These are phyloP conservation scores for Andrena camellia DNA, from an alignment of 2,888 invertebrate species.

Conservation along the genomic window DNA sequence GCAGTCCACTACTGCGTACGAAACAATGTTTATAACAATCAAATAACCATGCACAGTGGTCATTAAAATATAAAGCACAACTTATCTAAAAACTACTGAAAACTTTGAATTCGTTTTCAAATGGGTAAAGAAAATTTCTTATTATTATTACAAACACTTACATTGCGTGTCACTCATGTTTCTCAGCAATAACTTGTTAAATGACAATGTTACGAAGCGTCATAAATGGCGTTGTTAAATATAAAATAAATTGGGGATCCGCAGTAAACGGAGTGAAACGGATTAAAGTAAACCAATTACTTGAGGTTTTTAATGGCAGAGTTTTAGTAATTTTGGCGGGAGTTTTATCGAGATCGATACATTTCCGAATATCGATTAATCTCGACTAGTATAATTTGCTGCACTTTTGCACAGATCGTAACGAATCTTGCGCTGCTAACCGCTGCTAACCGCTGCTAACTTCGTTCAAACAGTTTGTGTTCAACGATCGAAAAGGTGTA, in stretches of 20 bases:
- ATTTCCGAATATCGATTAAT: conserved; percentile 29
- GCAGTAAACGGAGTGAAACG: background rate
- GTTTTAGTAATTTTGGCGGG: conserved; percentile 60
- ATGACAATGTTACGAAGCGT: conserved; percentile 30
- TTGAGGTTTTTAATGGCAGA: conserved; percentile 6
- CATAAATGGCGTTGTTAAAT: background rate
- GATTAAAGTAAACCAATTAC: background rate
- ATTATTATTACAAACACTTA: conserved; percentile 17
- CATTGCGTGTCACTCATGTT: conserved; percentile 48
- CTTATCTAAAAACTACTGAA: too few relatives aligned
- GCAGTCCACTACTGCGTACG: background rate
- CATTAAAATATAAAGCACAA: too few relatives aligned
- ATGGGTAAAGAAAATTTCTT: background rate
- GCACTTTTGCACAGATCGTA: background rate
- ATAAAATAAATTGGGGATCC: background rate
- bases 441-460: conserved; percentile 40
- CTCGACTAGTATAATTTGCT: conserved; percentile 11
- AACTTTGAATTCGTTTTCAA: too few relatives aligned
- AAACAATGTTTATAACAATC: too few relatives aligned
- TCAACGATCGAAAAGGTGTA: conserved; percentile 41
- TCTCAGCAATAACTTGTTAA: background rate
- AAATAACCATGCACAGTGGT: too few relatives aligned
- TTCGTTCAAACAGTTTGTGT: conserved; percentile 56
- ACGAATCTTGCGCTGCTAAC: background rate
- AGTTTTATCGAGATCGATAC: conserved; percentile 37